phyloP scores from a whole-genome alignment of 2,888 invertebrate species.

The Zelleria hepariella region DNA sequence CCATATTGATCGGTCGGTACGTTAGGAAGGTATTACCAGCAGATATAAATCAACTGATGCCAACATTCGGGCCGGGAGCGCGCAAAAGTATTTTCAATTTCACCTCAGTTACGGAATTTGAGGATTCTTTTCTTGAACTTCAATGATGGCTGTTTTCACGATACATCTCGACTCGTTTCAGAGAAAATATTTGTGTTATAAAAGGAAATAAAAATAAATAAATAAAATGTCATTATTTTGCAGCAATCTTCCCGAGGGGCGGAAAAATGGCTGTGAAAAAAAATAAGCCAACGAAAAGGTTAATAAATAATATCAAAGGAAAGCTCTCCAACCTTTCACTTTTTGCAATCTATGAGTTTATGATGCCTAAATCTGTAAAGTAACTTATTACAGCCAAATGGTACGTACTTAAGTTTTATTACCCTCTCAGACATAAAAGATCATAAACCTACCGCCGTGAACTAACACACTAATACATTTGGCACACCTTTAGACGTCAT shows the following conservation, averaged over 20 bases:
- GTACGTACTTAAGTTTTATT: conserved; percentile 31
- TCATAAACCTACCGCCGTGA: conserved; percentile 27
- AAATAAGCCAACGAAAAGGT: too few relatives aligned
- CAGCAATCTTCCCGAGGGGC: too few relatives aligned
- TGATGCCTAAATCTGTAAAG: too few relatives aligned
- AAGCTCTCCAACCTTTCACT: too few relatives aligned
- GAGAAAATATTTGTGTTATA: too few relatives aligned
- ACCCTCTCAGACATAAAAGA: conserved; percentile 26
- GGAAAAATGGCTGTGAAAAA: too few relatives aligned
- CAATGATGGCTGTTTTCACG: background rate
- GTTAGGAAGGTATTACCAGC: background rate
- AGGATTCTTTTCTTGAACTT: background rate
- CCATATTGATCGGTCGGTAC: background rate
- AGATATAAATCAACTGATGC: background rate
- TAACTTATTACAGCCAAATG: conserved; percentile 6
- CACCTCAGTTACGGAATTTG: background rate
- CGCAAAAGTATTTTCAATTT: background rate
- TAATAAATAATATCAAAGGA: too few relatives aligned
- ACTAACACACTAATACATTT: background rate
- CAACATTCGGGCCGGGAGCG: background rate
- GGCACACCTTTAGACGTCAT: background rate
- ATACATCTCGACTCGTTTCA: too few relatives aligned
- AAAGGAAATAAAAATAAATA: too few relatives aligned
- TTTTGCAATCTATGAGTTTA: too few relatives aligned
- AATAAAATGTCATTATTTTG: too few relatives aligned